phyloP scores from a whole-genome alignment of 2,797 vertebrate genomes.

The Syndactyla subalaris region DNA sequence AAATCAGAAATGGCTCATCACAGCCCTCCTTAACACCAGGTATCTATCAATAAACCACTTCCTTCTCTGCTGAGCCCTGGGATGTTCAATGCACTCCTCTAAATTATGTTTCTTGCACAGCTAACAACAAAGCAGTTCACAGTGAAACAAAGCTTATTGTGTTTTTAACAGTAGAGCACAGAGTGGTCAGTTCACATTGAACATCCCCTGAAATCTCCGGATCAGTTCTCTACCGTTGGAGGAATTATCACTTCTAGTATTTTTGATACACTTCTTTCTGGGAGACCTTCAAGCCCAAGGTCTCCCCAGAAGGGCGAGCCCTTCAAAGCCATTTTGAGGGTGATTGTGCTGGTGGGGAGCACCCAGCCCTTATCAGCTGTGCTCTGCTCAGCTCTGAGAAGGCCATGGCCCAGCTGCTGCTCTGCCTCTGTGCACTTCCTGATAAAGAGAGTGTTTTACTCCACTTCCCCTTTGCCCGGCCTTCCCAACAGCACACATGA shows the following conservation, averaged over 20 bases:
- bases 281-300: background rate
- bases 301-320: background rate
- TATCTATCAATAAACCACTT: background rate
- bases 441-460: constrained; percentile 51
- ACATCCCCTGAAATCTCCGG: background rate
- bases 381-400: background rate
- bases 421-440: background rate
- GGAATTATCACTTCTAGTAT: background rate
- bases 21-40: background rate
- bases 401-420: background rate
- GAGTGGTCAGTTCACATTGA: background rate
- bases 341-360: background rate
- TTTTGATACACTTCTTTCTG: background rate
- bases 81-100: background rate
- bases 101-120: background rate
- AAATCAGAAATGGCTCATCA: background rate
- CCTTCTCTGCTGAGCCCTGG: background rate
- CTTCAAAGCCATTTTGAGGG: background rate
- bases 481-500: background rate
- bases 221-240: background rate
- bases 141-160: background rate
- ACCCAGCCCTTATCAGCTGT: constrained; percentile 46
- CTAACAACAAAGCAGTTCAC: background rate
- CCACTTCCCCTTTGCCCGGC: background rate
- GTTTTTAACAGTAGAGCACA: background rate